Evolutionary conservation across 1,140 invertebrate species (phyloP), one percentile per base, ranked within the genome.

Genomic region (Parapsyche elsis): DNA sequence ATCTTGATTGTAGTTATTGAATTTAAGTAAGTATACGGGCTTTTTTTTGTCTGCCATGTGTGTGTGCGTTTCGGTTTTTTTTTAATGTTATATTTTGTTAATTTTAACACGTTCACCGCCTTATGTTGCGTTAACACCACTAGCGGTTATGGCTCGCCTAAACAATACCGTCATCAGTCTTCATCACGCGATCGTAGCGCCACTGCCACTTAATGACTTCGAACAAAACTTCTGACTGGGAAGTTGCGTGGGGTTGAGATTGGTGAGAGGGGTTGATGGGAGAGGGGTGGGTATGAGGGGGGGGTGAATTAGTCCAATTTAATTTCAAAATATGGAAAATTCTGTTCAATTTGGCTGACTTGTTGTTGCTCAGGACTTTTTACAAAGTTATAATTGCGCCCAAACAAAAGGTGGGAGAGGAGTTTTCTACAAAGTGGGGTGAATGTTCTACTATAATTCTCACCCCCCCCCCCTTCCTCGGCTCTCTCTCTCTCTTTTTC

Each of bases 341-440:
- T 53, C 49, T 16, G 49, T 53, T 53, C 49, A 53, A 53, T 53
- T 53, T 53, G 49, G 16, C 49, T 1, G 49, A 53, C 49, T 26
- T 24, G 9, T 23, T 19, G 19, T 23, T 12, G 23, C 14, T 30
- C 21, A 10, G 24, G 64, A 67, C 64, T 67, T 67, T 26, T 67
- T 67, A 67, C 64, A 67, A 67, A 67, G 64, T 67, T 67, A 67
- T 67, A 67, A 67, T 67, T 67, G 64, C 64, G 64, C 64, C 64
- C 64, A 67, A 67, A 67, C 64, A 67, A 67, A 61, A 67, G 64
- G 64, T 67, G 64, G 23, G 23, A 5, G 9, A 26, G 7, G 64
- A 7, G 30, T 38, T 53, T 53, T 53, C 49, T 12, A 53, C 49
- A 16, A 53, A 53, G 49, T 16, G 49, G 16, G 49, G 49, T 38